Evolutionary conservation across 2,797 vertebrate species (phyloP), one percentile per base, ranked within the genome.

Genomic region (Sandelia bainsii): DNA sequence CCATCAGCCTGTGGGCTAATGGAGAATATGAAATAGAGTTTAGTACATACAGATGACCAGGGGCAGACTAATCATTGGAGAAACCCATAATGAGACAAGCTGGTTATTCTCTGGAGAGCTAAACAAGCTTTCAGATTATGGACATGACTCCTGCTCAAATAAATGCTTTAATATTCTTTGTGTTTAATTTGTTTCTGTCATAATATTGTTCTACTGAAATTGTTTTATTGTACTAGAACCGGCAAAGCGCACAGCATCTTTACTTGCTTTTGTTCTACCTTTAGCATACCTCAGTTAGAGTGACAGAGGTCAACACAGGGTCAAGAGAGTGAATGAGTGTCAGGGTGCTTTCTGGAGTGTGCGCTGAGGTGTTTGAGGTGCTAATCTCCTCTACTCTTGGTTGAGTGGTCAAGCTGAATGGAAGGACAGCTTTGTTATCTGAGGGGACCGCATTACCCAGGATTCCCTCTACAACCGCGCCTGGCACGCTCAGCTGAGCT

Each of bases 401-500:
- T 95, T 94, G 93, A 94, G 91, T 93, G 94, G 92, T 91, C 94
- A 95, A 89, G 90, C 90, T 96, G 95, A 96, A 96, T 95, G 90
- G 92, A 93, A 91, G 88, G 91, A 90, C 91, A 87, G 92, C 77
- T 87, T 95, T 95, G 96, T 96, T 96, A 95, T 96, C 93, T 94
- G 94, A 91, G 89, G 83, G 79, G 88, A 91, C 93, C 91, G 46
- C 93, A 89, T 95, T 90, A 96, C 91, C 95, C 94, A 95, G 92
- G 87, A 92, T 94, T 93, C 90, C 84, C 72, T 77, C 93, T 93
- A 87, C 95, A 94, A 93, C 93, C 87, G 93, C 84, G 84, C 83
- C 76, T 74, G 90, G 90, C 92, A 94, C 87, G 91, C 94, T 96
- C 93, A 96, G 93, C 95, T 94, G 93, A 90, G 93, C 89, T 84